These are phyloP conservation scores for Protophormia terraenovae DNA, from an alignment of 2,888 invertebrate genomes.

Conservation along the genomic window DNA sequence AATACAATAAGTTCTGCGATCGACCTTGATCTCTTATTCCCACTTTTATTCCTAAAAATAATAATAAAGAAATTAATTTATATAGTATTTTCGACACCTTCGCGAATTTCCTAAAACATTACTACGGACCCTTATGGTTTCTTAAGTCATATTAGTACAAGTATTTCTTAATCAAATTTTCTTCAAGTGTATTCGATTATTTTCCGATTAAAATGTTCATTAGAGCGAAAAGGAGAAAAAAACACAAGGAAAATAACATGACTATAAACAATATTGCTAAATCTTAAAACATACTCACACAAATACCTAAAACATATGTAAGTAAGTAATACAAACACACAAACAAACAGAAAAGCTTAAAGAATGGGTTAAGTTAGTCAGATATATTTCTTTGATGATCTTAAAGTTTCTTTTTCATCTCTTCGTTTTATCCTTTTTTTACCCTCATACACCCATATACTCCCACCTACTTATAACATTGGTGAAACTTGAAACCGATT, in stretches of 20 bases:
- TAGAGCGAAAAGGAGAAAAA: constrained; percentile 35
- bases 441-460: neutral
- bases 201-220: constrained; percentile 56
- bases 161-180: too few species aligned
- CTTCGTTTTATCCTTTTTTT: constrained; percentile 23
- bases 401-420: constrained; percentile 17
- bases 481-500: constrained; percentile 12
- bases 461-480: constrained; percentile 18
- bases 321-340: neutral
- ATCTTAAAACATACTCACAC: constrained; percentile 22
- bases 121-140: too few species aligned
- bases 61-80: too few species aligned
- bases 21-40: too few species aligned
- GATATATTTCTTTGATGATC: constrained; percentile 48
- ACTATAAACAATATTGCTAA: constrained; percentile 47
- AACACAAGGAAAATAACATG: constrained; percentile 24
- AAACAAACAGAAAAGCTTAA: neutral
- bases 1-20: too few species aligned
- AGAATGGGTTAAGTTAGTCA: constrained; percentile 59
- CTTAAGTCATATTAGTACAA: too few species aligned
- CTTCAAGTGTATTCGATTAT: constrained; percentile 35
- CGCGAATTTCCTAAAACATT: too few species aligned
- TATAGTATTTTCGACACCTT: too few species aligned
- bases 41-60: too few species aligned
- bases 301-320: neutral